Conservation (phyloP, 1,140 invertebrate genomes). For the Zaprionus ghesquierei region DNA sequence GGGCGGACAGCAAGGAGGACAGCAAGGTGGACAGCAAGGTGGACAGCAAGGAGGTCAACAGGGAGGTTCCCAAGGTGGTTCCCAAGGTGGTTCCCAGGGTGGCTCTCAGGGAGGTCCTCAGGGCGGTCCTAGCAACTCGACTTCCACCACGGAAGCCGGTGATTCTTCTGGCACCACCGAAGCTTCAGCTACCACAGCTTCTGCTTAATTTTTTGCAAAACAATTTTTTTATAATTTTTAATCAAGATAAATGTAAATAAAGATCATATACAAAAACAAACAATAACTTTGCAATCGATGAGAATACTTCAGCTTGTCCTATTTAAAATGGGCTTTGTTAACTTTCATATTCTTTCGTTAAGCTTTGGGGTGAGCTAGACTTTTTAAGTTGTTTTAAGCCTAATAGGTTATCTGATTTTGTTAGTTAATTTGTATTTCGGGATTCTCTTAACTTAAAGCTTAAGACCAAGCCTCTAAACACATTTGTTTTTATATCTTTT, state of each 20-base stretch:
- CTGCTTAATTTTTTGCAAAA: neutral
- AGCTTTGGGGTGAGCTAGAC: no score
- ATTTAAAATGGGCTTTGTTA: no score
- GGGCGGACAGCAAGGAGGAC: neutral
- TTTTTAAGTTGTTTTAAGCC: no score
- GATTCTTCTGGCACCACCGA: neutral
- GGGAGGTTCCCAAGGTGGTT: neutral
- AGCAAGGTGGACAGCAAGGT: neutral
- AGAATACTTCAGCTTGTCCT: neutral
- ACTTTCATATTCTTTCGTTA: no score
- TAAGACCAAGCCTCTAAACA: no score
- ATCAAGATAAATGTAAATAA: neutral
- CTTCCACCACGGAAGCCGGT: neutral
- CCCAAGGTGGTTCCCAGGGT: neutral
- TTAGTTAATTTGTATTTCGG: no score
- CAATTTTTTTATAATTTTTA: neutral
- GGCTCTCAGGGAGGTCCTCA: neutral
- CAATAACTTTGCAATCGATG: neutral
- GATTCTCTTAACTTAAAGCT: no score
- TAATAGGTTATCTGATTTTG: no score
- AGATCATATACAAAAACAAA: neutral
- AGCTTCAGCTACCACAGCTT: neutral
- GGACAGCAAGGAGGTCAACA: neutral
- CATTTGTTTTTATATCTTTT: no score
- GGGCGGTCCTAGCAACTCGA: neutral